phyloP scores from a whole-genome alignment of 1,140 invertebrate species.

The Eumeta japonica region DNA sequence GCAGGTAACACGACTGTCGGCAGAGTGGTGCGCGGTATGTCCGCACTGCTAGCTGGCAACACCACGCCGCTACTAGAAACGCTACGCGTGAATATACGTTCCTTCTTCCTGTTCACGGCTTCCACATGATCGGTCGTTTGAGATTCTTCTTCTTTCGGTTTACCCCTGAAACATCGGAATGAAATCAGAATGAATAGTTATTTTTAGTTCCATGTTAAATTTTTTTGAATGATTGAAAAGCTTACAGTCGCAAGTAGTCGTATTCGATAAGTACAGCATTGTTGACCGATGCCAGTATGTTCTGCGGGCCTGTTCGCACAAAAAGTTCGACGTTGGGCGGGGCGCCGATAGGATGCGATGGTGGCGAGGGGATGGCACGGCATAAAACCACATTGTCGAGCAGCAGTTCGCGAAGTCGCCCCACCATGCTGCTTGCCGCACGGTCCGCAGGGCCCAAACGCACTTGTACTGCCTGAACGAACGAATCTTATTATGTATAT shows the following conservation, averaged over 20 bases:
- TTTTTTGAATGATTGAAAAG: too few relatives aligned
- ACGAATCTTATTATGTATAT: too few relatives aligned
- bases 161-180: conserved; percentile 20
- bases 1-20: conserved; percentile 34
- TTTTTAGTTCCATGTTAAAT: background rate
- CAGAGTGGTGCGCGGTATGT: conserved; percentile 10
- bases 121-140: conserved; percentile 28
- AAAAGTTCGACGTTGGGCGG: conserved; percentile 61
- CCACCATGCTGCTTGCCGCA: conserved; percentile 39
- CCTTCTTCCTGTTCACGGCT: conserved; percentile 39
- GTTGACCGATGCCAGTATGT: conserved; percentile 64
- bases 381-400: conserved; percentile 44
- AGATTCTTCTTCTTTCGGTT: conserved; percentile 28
- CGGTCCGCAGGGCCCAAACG: conserved; percentile 51
- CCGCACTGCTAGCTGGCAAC: background rate
- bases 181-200: background rate
- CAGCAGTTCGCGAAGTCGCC: conserved; percentile 50
- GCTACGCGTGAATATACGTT: conserved; percentile 35
- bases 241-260: conserved; percentile 32
- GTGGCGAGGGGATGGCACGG: conserved; percentile 40
- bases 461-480: conserved; percentile 55
- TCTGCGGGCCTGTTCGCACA: conserved; percentile 56
- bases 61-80: conserved; percentile 10
- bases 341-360: conserved; percentile 25
- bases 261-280: conserved; percentile 58